Evolutionary conservation across 2,888 invertebrate species (phyloP).

Genomic region (Arge pagana): DNA sequence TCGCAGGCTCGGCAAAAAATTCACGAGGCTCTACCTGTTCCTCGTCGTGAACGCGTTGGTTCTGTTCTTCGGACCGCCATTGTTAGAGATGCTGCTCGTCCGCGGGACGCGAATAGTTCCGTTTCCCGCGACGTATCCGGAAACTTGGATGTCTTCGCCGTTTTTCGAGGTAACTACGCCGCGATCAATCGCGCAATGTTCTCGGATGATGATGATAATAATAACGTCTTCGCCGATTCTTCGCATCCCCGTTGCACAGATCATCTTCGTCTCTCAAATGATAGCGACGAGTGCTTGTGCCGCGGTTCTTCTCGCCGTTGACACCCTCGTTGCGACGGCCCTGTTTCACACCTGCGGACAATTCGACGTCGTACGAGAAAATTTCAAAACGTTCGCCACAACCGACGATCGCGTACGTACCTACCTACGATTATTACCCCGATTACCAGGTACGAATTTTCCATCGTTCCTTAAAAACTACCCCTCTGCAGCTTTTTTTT

Average conservation of each 20-base stretch:
- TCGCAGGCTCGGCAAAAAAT: conserved; percentile 37
- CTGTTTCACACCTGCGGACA: conserved; percentile 45
- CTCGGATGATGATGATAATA: too few species aligned
- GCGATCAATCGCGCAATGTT: too few species aligned
- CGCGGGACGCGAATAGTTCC: conserved; percentile 34
- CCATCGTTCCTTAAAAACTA: too few species aligned
- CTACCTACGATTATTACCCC: too few species aligned
- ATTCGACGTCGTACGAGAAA: conserved; percentile 37
- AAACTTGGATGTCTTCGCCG: conserved; percentile 38
- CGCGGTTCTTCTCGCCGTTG: conserved; percentile 40
- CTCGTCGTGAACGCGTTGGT: conserved; percentile 40
- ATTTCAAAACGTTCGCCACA: conserved; percentile 28
- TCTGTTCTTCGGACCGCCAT: conserved; percentile 40
- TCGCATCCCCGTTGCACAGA: conserved; percentile 24
- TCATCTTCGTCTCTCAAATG: conserved; percentile 39
- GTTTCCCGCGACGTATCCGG: conserved; percentile 42
- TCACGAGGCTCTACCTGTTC: conserved; percentile 40
- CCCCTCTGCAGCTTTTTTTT: too few species aligned
- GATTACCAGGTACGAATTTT: too few species aligned
- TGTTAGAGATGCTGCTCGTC: conserved; percentile 29
- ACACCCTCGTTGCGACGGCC: conserved; percentile 44
- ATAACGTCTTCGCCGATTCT: not conserved
- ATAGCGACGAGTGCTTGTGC: conserved; percentile 40
- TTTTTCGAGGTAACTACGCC: conserved; percentile 39
- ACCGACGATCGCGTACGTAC: conserved; percentile 18